Evolutionary conservation across 2,797 vertebrate genomes (phyloP), one percentile per base, ranked within the genome.

Genomic region (Urophycis tenuis): DNA sequence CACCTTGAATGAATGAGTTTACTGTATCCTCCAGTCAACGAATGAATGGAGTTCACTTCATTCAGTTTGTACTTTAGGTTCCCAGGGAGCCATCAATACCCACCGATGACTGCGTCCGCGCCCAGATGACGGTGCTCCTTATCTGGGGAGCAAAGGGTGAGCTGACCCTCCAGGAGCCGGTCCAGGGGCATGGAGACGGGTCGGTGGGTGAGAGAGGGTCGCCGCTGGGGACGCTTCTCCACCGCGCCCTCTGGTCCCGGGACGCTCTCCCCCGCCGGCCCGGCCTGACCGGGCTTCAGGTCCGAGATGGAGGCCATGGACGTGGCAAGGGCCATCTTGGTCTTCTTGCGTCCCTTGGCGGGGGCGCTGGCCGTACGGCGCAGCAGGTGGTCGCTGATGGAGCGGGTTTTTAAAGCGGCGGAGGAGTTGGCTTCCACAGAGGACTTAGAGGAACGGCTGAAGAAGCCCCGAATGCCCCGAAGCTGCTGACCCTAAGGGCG

Each of bases 341-440:
- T 96, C 87, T 99, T 99, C 88, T 97, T 99, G 72, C 96, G 93
- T 53, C 95, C 97, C 81, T 99, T 99, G 75, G 97, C 95, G 0
- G 97, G 98, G 3, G 97, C 98, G 0, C 98, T 99, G 82, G 95
- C 96, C 0, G 97, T 98, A 77, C 98, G 96, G 0, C 97, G 94
- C 76, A 99, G 93, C 77, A 99, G 91, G 71, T 96, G 94, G 19
- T 98, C 96, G 9, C 96, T 96, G 10, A 97, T 90, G 0, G 97
- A 98, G 75, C 95, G 93, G 73, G 98, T 99, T 30, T 95, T 92
- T 53, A 92, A 83, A 0, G 92, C 91, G 34, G 88, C 84, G 72
- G 90, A 87, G 0, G 87, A 85, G 75, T 85, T 84, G 79, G 88
- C 91, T 81, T 99, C 97, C 19, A 94, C 92, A 0, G 92, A 90